Conservation (phyloP, 2,888 invertebrate species). For the Lycocerus yunnanus region DNA sequence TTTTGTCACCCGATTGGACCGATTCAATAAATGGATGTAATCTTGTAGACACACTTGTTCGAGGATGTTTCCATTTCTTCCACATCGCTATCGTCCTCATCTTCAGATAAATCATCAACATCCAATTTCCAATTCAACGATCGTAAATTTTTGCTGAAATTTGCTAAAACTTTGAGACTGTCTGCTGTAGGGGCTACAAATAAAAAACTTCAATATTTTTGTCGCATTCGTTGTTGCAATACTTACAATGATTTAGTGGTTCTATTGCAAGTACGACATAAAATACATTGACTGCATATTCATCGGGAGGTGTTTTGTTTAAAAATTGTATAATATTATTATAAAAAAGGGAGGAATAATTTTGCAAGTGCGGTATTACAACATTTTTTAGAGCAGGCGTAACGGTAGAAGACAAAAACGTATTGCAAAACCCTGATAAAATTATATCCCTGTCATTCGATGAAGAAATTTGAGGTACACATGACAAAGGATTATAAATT, state of each 20-base stretch:
- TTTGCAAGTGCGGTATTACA: slow-evolving; percentile 70
- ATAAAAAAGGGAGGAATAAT: slow-evolving; percentile 57
- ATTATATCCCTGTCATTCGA: slow-evolving; percentile 33
- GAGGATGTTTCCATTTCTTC: slow-evolving; percentile 59
- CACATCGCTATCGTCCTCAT: slow-evolving; percentile 65
- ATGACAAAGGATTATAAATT: slow-evolving; percentile 73
- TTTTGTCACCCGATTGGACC: slow-evolving; percentile 52
- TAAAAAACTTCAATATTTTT: neutral
- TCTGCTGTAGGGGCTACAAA: slow-evolving; percentile 35
- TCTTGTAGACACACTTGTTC: slow-evolving; percentile 49
- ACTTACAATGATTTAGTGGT: slow-evolving; percentile 68
- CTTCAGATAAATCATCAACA: slow-evolving; percentile 50
- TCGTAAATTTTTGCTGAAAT: slow-evolving; percentile 53
- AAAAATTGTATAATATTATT: slow-evolving; percentile 54
- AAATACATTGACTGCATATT: slow-evolving; percentile 62
- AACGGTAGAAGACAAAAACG: slow-evolving; percentile 70
- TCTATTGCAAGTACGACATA: slow-evolving; percentile 72
- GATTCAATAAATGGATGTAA: slow-evolving; percentile 50
- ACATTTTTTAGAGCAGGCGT: slow-evolving; percentile 71
- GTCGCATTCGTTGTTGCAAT: neutral
- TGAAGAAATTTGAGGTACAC: slow-evolving; percentile 40
- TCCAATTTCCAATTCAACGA: slow-evolving; percentile 31
- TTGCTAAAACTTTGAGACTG: slow-evolving; percentile 58
- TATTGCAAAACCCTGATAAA: slow-evolving; percentile 64
- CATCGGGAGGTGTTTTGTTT: slow-evolving; percentile 51